Evolutionary conservation across 2,797 vertebrate genomes (phyloP).

Genomic region (Pangasius mekongensis): DNA sequence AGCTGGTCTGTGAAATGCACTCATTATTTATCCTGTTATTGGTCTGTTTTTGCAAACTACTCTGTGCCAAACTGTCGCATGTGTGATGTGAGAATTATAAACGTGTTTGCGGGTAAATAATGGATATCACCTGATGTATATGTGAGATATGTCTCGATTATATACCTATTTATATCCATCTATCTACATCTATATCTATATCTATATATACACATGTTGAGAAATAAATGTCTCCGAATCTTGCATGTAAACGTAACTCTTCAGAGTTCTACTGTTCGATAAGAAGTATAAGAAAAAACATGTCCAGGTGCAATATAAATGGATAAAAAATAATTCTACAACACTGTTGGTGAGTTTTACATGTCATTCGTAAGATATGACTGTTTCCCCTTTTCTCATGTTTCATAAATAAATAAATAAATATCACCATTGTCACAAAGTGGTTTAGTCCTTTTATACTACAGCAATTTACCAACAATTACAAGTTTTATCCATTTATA

Average conservation of each 20-base stretch:
- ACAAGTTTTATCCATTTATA: neutral
- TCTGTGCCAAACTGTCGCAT: slow-evolving; percentile 50
- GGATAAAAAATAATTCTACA: neutral
- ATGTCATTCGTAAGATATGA: no score
- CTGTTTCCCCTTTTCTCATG: neutral
- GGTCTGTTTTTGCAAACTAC: neutral
- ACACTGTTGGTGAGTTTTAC: neutral
- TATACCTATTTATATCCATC: no score
- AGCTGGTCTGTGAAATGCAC: slow-evolving; percentile 51
- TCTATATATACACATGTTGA: neutral
- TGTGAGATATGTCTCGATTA: neutral
- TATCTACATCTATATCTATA: no score
- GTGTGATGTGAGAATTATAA: neutral
- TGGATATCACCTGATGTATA: neutral
- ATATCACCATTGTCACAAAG: neutral
- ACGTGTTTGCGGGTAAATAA: neutral
- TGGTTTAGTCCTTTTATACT: neutral
- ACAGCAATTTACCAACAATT: neutral
- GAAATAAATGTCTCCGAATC: neutral
- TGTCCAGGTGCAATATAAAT: slow-evolving; percentile 1
- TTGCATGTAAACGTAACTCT: neutral
- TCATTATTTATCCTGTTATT: neutral
- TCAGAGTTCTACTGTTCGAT: slow-evolving; percentile 26
- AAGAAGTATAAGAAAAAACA: neutral
- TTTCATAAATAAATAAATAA: slow-evolving; percentile 2